phyloP scores from a whole-genome alignment of 2,113 vertebrate species.

The Galeopterus variegatus region DNA sequence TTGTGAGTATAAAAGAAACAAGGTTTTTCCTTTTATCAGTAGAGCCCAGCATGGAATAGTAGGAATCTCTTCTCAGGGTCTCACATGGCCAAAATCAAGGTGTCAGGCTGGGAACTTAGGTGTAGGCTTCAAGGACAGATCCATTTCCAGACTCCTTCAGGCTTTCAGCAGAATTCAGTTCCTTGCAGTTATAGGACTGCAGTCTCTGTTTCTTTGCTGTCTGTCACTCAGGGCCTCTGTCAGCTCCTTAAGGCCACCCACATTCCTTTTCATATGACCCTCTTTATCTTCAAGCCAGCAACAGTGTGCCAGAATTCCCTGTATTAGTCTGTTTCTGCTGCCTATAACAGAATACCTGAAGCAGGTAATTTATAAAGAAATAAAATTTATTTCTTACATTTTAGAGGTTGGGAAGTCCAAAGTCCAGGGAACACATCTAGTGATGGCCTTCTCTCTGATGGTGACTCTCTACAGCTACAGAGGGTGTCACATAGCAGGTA shows the following conservation, averaged over 20 bases:
- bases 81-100: background rate
- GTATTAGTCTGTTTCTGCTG: no score
- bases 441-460: no score
- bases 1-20: background rate
- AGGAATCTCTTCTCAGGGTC: background rate
- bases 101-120: background rate
- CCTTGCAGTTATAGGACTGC: background rate
- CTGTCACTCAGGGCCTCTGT: background rate
- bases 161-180: background rate
- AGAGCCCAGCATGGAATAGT: background rate
- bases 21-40: background rate
- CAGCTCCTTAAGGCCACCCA: no score
- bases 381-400: no score
- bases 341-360: no score
- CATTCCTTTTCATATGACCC: background rate
- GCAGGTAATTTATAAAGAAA: no score
- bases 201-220: background rate
- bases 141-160: background rate
- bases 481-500: no score
- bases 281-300: background rate
- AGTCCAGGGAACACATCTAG: no score
- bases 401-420: no score
- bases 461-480: no score
- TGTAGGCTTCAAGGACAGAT: background rate
- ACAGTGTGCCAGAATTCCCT: no score